phyloP scores from a whole-genome alignment of 2,113 vertebrate species.

The Pipra filicauda region DNA sequence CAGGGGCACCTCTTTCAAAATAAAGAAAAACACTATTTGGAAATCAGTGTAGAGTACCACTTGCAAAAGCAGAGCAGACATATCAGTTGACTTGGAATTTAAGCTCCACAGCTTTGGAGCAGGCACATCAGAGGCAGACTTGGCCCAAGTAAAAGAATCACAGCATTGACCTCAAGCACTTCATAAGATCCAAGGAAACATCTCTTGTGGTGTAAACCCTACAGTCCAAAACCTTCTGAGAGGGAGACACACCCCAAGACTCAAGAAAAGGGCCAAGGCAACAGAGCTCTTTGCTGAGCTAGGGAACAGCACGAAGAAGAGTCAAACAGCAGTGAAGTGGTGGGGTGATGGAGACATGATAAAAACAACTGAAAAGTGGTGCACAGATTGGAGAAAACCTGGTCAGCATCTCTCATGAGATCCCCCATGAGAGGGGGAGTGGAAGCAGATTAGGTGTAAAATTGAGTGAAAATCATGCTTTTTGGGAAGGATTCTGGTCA shows the following conservation, averaged over 20 bases:
- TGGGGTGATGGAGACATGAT: neutral
- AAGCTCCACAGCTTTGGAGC: neutral
- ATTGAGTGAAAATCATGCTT: neutral
- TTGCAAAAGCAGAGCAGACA: neutral
- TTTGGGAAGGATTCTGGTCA: neutral
- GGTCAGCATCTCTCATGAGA: neutral
- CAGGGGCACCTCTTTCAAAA: neutral
- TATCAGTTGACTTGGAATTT: neutral
- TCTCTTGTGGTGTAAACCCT: neutral
- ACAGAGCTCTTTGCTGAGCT: neutral
- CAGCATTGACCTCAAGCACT: neutral
- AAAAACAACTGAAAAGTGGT: neutral
- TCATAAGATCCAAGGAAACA: neutral
- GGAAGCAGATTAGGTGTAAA: neutral
- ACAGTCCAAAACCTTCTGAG: neutral
- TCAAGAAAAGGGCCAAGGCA: neutral
- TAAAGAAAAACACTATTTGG: neutral
- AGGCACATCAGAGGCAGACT: neutral
- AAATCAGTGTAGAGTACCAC: neutral
- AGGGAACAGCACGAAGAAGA: neutral
- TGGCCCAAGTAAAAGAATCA: neutral
- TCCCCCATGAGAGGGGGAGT: neutral
- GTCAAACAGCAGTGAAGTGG: neutral
- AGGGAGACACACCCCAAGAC: neutral
- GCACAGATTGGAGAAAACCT: neutral